Conservation (phyloP, 2,113 vertebrate species). For the Chitala chitala region DNA sequence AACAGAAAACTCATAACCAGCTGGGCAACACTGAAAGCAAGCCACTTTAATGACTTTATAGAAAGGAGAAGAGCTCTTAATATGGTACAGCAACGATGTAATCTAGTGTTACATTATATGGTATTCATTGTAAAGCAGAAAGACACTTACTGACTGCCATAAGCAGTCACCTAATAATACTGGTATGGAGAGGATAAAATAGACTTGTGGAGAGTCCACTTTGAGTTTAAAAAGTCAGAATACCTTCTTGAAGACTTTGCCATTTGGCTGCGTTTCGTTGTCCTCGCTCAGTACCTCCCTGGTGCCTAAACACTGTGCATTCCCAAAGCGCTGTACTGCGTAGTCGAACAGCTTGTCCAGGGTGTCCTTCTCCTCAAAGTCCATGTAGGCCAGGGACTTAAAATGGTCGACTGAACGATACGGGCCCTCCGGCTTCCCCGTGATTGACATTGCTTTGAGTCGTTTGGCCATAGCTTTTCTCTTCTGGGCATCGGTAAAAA, state of each 20-base stretch:
- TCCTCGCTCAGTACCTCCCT: slow-evolving; percentile 84
- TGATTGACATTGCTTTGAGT: slow-evolving; percentile 79
- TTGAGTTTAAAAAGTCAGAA: neutral
- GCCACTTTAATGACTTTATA: neutral
- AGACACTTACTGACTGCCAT: no score
- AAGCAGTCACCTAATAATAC: no score
- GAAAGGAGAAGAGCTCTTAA: no score
- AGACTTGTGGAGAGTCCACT: no score
- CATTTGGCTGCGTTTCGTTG: slow-evolving; percentile 84
- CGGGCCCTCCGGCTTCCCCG: slow-evolving; percentile 74
- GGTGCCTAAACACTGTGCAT: slow-evolving; percentile 79
- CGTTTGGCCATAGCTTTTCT: slow-evolving; percentile 77
- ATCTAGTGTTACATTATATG: no score
- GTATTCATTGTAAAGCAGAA: no score
- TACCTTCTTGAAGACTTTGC: slow-evolving; percentile 98
- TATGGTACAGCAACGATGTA: no score
- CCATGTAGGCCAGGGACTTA: slow-evolving; percentile 74
- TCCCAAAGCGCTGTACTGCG: slow-evolving; percentile 73
- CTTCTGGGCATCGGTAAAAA: slow-evolving; percentile 79
- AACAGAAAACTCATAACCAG: slow-evolving; percentile 15
- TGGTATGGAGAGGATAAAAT: no score
- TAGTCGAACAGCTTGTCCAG: slow-evolving; percentile 86
- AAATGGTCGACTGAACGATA: slow-evolving; percentile 83
- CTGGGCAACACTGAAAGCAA: neutral
- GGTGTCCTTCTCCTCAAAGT: slow-evolving; percentile 81